These are phyloP conservation scores for Mustelus asterias DNA, from an alignment of 2,113 vertebrate species.

Conservation along the genomic window DNA sequence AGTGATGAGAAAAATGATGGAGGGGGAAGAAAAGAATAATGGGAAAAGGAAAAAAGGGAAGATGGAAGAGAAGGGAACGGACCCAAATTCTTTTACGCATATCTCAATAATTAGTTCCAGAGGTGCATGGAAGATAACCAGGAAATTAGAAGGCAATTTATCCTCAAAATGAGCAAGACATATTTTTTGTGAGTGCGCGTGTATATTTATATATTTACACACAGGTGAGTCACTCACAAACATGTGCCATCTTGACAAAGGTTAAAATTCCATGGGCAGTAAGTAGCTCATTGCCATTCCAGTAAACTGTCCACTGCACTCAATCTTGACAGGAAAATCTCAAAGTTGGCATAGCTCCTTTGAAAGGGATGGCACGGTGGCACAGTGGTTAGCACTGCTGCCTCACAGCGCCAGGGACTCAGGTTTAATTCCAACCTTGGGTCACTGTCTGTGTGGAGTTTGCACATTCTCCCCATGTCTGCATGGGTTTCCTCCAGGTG, in stretches of 20 bases:
- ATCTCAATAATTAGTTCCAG: neutral
- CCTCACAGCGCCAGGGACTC: too few species aligned
- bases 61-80: neutral
- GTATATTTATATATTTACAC: neutral
- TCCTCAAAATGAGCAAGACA: neutral
- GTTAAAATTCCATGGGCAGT: neutral
- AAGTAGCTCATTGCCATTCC: neutral
- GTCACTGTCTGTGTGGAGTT: too few species aligned
- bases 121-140: neutral
- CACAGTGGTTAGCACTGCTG: too few species aligned
- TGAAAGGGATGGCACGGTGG: neutral
- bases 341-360: neutral
- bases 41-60: neutral
- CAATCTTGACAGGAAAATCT: neutral
- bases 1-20: neutral
- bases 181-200: neutral
- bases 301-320: neutral
- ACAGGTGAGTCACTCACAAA: neutral
- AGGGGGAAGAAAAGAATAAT: slow-evolving; percentile 9
- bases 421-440: too few species aligned
- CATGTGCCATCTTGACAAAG: neutral
- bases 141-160: neutral
- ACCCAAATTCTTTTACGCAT: neutral
- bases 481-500: neutral
- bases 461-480: neutral